Evolutionary conservation across 2,888 invertebrate species (phyloP), one percentile per base, ranked within the genome.

Genomic region (Drosophila setosimentum): DNA sequence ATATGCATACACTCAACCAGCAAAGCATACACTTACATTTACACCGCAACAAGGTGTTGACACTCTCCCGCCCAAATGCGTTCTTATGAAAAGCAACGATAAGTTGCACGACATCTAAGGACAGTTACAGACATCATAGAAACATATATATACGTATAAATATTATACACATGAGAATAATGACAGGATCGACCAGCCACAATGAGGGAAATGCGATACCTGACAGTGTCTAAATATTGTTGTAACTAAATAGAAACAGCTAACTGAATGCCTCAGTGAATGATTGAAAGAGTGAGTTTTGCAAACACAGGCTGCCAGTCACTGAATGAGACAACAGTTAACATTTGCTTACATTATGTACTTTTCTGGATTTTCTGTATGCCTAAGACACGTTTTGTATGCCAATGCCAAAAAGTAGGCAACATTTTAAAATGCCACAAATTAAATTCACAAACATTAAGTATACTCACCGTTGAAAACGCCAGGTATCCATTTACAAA

Each of bases 1-100:
- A 21, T 42, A 42, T 8, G 50, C 18, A 49, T 21, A 51, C 29
- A 51, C 24, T 63, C n/a, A 53, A 45, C 0, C 24, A 24, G 45
- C 21, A 45, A 45, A 4, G 3, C 7, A 45, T 45, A 45, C 16
- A 45, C 45, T 13, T 29, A 49, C 21, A 49, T 40, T 42, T 64
- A 51, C 61, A 55, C 50, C 33, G 58, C 42, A 66, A 57, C 69
- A 82, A 78, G 75, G 80, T 80, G 80, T 75, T 82, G 72, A 75
- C 42, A 78, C 58, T 67, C 79, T 69, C 75, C 82, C 74, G 82
- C 63, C 70, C 57, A 66, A 69, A 69, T 75, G 62, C 68, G 76
- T 37, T 67, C 76, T 59, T 49, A 65, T 78, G 58, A 79, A 79
- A 67, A 24, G 64, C 76, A 51, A 13, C 67, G 76, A 70, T 76